Evolutionary conservation across 2,888 invertebrate species (phyloP), one percentile per base, ranked within the genome.

Genomic region (Dromius quadrimaculatus): DNA sequence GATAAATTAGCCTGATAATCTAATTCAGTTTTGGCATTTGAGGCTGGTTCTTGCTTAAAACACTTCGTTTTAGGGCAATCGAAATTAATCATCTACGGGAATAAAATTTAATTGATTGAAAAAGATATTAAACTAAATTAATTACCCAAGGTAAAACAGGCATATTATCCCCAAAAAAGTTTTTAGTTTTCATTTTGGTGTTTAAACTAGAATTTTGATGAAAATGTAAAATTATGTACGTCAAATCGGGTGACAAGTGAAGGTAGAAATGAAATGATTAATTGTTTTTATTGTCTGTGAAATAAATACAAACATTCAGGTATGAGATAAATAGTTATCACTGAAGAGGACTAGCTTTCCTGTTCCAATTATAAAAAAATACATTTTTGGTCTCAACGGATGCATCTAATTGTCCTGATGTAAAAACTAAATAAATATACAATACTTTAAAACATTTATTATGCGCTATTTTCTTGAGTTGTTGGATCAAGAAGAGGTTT

Each of bases 1-100:
- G 78, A 78, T 34, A 88, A 81, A 45, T 84, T 82, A 2, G 85
- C 79, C 2, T 85, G 71, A 74, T 88, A 86, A 45, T 87, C 86
- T 15, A 87, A 74, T 0, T 83, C 81, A 0, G 84, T 83, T 3
- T 74, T 61, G 0, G 87, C 86, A 61, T 84, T 84, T 1, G 86
- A 81, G 6, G 87, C 82, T 2, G 79, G 71, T 1, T 86, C 73
- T 77, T 87, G 86, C 68, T 64, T 45, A 11, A 43, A n/a, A 64
- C 64, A 64, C 15, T 45, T 15, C 11, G 2, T n/a, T 20, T 45
- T 47, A 9, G 64, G 45, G 19, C 64, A 64, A 0, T 64, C 79
- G 65, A 81, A 83, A 43, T 82, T 80, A 19, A 83, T 77, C 82
- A 83, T 82, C 78, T 78, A 59, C 1, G 57, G 71, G 1, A 47